phyloP scores from a whole-genome alignment of 2,888 invertebrate species.

The Pandemis cinnamomeana region DNA sequence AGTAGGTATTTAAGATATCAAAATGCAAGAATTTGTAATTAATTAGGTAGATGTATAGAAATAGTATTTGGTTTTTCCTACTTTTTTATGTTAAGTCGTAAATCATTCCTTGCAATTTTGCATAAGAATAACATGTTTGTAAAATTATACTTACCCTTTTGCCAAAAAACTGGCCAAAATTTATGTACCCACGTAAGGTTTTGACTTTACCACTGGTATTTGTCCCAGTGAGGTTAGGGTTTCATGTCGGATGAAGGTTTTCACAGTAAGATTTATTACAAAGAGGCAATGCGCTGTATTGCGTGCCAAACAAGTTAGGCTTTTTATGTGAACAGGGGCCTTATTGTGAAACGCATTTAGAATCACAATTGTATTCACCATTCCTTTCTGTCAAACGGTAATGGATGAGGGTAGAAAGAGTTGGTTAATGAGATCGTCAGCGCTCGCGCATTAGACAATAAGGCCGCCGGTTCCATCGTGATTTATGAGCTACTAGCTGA shows the following conservation, averaged over 20 bases:
- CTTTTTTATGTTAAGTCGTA: neutral
- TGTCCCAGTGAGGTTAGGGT: neutral
- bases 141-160: neutral
- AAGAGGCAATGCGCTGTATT: neutral
- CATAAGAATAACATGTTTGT: conserved; percentile 9
- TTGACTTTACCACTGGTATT: no score
- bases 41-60: conserved; percentile 9
- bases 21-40: conserved; percentile 14
- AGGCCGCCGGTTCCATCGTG: no score
- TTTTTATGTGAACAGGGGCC: neutral
- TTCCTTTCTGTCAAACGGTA: no score
- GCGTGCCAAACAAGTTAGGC: neutral
- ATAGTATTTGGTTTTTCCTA: neutral
- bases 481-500: no score
- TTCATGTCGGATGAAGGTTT: neutral
- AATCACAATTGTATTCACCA: no score
- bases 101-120: conserved; percentile 16
- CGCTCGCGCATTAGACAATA: no score
- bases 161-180: neutral
- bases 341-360: no score
- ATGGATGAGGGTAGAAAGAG: no score
- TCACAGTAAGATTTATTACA: neutral
- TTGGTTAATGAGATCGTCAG: no score
- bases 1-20: conserved; percentile 31
- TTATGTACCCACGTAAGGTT: neutral